A percentile compares a stretch with the other conserved stretches of the same genome.
Evolutionary conservation across 2,888 invertebrate species (phyloP).

Genomic region (Adelognathus sp.): DNA sequence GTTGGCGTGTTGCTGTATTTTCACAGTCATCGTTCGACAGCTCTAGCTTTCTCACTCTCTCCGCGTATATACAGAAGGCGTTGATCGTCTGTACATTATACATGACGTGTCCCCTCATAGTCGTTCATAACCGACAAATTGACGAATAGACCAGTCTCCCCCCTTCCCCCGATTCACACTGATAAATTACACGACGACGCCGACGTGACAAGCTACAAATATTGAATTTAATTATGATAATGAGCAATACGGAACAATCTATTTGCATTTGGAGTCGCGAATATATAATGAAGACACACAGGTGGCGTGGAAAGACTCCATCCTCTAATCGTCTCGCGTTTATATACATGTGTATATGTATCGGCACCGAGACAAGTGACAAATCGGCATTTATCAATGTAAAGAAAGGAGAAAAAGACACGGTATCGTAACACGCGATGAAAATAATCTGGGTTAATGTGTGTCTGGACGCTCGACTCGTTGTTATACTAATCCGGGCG

Average conservation of each 20-base stretch:
- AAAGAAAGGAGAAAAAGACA: background rate
- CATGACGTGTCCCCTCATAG: background rate
- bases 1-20: slow-evolving; percentile 46
- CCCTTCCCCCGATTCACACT: too few species aligned
- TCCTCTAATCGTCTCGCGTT: background rate
- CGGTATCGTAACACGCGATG: background rate
- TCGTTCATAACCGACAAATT: slow-evolving; percentile 57
- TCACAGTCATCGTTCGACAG: slow-evolving; percentile 27
- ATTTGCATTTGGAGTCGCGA: slow-evolving; percentile 71
- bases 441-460: background rate
- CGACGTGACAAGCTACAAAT: slow-evolving; percentile 76
- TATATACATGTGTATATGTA: too few species aligned
- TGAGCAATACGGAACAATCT: slow-evolving; percentile 71
- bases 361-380: too few species aligned
- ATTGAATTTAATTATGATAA: slow-evolving; percentile 79
- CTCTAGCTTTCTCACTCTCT: background rate
- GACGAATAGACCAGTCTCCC: slow-evolving; percentile 64
- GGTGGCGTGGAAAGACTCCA: slow-evolving; percentile 69
- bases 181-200: slow-evolving; percentile 74
- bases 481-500: background rate
- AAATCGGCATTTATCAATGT: background rate
- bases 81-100: background rate
- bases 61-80: background rate
- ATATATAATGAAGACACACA: slow-evolving; percentile 74
- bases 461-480: background rate